phyloP scores from a whole-genome alignment of 2,888 invertebrate species.

The Calameuta filiformis region DNA sequence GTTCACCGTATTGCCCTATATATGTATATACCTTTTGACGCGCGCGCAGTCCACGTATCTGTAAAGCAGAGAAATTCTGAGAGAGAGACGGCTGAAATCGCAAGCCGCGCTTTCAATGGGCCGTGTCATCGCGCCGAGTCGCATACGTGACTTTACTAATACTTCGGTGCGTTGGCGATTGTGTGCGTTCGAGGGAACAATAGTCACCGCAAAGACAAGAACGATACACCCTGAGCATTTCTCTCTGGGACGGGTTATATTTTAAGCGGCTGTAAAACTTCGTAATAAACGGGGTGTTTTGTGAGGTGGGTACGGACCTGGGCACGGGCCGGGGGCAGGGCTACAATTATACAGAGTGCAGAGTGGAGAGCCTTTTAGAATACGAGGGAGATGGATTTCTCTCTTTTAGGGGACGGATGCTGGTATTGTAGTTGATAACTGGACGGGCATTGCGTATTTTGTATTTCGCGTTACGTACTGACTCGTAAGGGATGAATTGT shows the following conservation, averaged over 20 bases:
- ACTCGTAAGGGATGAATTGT: background rate
- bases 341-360: conserved; percentile 58
- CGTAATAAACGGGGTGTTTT: conserved; percentile 50
- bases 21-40: background rate
- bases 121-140: conserved; percentile 43
- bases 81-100: background rate
- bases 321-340: conserved; percentile 50
- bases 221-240: conserved; percentile 15
- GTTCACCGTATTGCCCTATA: background rate
- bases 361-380: conserved; percentile 19
- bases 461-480: background rate
- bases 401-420: conserved; percentile 17
- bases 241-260: conserved; percentile 38
- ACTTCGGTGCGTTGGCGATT: background rate
- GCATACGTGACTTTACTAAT: conserved; percentile 19
- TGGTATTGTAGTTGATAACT: background rate
- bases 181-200: conserved; percentile 16
- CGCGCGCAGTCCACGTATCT: background rate
- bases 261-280: conserved; percentile 52
- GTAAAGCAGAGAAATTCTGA: conserved; percentile 7
- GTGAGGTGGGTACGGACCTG: conserved; percentile 35
- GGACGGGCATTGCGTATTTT: background rate
- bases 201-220: conserved; percentile 11
- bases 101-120: conserved; percentile 41
- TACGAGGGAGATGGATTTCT: conserved; percentile 50